A percentile compares a stretch with the other conserved stretches of the same genome.
Conservation (phyloP, 2,888 invertebrate genomes). For the Synanthedon tipuliformis region DNA sequence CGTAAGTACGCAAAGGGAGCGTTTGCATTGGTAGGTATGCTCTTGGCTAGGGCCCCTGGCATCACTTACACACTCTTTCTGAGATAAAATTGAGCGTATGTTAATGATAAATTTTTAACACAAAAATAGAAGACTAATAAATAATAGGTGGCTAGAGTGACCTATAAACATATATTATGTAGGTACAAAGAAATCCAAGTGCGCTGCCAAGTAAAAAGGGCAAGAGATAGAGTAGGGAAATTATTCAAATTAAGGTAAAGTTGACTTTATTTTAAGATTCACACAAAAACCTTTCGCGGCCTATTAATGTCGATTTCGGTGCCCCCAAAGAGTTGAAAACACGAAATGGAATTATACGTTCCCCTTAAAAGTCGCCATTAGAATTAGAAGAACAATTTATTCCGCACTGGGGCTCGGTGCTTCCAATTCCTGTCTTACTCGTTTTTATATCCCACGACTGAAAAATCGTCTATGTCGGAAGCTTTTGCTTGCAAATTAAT, state of each 20-base stretch:
- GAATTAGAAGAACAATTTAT: slow-evolving; percentile 59
- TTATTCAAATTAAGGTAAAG: slow-evolving; percentile 28
- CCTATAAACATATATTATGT: no score
- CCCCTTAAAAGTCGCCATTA: slow-evolving; percentile 61
- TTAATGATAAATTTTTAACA: no score
- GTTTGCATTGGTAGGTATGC: no score
- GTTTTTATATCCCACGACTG: slow-evolving; percentile 7
- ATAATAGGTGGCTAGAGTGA: no score
- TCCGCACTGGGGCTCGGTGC: slow-evolving; percentile 37
- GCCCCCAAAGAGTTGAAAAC: slow-evolving; percentile 63
- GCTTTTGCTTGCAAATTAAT: neutral
- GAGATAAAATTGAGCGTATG: no score
- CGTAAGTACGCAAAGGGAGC: no score
- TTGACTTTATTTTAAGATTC: slow-evolving; percentile 19
- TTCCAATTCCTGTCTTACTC: slow-evolving; percentile 20
- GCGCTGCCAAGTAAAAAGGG: no score
- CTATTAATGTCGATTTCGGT: slow-evolving; percentile 56
- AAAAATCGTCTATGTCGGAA: neutral
- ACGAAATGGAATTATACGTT: slow-evolving; percentile 63
- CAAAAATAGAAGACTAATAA: no score
- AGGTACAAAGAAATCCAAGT: no score
- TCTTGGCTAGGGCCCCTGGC: no score
- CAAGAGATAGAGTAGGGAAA: no score
- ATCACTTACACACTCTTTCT: no score
- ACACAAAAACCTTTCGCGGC: slow-evolving; percentile 57